Conservation (phyloP, 2,888 invertebrate species). For the Cephus pulcher region DNA sequence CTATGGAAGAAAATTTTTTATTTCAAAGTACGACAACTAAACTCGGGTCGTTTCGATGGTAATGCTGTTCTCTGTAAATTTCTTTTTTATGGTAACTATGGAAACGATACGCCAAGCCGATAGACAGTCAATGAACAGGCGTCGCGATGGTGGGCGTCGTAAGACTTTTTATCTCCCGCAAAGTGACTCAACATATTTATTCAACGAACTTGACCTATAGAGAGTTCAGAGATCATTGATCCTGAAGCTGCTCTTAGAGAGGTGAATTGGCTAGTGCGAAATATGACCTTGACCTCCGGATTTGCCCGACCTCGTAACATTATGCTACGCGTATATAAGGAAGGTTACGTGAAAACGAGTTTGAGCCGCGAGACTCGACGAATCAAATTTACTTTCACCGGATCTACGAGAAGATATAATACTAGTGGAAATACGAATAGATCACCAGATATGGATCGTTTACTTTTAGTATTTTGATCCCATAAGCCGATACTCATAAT, state of each 20-base stretch:
- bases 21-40: neutral
- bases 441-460: neutral
- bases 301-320: slow-evolving; percentile 45
- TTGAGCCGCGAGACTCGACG: slow-evolving; percentile 42
- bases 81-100: neutral
- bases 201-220: slow-evolving; percentile 36
- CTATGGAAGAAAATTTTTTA: neutral
- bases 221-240: slow-evolving; percentile 33
- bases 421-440: neutral
- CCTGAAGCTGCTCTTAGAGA: slow-evolving; percentile 19
- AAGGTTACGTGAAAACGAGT: slow-evolving; percentile 58
- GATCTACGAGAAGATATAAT: slow-evolving; percentile 1
- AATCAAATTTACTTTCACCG: slow-evolving; percentile 48
- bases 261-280: slow-evolving; percentile 21
- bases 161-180: neutral
- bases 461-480: neutral
- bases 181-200: slow-evolving; percentile 4
- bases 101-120: neutral
- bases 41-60: neutral
- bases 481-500: neutral
- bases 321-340: slow-evolving; percentile 45
- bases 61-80: neutral
- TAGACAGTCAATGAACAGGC: neutral
- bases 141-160: neutral
- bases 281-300: slow-evolving; percentile 46